Conservation (phyloP, 2,888 invertebrate genomes). For the Galeopsomyia nigrocyanea region DNA sequence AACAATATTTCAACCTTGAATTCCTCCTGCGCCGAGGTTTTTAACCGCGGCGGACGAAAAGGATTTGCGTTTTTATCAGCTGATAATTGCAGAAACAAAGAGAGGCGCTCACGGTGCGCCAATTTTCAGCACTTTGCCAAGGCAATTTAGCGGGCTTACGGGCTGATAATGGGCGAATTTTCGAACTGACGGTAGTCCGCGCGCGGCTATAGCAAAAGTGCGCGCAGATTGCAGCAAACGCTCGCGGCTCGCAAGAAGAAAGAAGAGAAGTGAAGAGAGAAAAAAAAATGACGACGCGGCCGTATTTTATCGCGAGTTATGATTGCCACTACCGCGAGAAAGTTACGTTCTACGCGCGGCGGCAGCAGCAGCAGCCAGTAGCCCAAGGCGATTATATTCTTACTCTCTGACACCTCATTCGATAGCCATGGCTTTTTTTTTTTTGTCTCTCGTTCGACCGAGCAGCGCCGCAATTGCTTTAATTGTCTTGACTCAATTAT, state of each 20-base stretch:
- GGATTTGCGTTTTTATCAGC: slow-evolving; percentile 37
- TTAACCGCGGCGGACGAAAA: background rate
- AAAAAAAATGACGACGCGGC: slow-evolving; percentile 37
- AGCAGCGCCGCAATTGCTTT: slow-evolving; percentile 22
- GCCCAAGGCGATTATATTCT: slow-evolving; percentile 37
- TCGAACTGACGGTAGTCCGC: slow-evolving; percentile 18
- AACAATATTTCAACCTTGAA: slow-evolving; percentile 26
- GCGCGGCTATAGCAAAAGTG: slow-evolving; percentile 17
- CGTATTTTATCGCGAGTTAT: slow-evolving; percentile 63
- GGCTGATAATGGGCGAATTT: slow-evolving; percentile 38
- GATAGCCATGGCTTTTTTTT: slow-evolving; percentile 31
- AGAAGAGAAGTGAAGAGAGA: slow-evolving; percentile 22
- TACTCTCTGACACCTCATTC: slow-evolving; percentile 35
- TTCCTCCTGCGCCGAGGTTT: background rate
- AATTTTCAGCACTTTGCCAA: slow-evolving; percentile 35
- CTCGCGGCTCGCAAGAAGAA: background rate
- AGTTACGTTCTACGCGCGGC: slow-evolving; percentile 48
- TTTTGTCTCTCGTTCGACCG: slow-evolving; percentile 23
- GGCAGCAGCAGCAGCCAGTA: slow-evolving; percentile 22
- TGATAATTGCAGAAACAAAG: slow-evolving; percentile 18
- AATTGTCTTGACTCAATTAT: slow-evolving; percentile 30
- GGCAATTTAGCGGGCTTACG: slow-evolving; percentile 37
- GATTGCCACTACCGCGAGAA: slow-evolving; percentile 58
- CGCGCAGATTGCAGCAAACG: slow-evolving; percentile 8
- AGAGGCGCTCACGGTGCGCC: background rate